Base-by-base conservation (phyloP, 35 echinoderm and acorn worm species). In the Stichopus chloronotus region DNA sequence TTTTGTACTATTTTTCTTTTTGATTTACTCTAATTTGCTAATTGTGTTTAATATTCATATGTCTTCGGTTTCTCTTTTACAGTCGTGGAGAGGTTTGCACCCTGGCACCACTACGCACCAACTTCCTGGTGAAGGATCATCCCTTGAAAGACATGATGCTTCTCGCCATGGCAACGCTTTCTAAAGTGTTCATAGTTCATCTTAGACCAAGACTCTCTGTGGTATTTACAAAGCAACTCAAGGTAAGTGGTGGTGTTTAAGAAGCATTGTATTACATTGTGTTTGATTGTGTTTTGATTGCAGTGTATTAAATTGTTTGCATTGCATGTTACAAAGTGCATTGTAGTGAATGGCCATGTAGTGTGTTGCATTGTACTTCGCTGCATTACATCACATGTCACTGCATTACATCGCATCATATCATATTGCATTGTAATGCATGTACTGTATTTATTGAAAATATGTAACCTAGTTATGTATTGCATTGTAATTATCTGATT, bases 111-210 rank as follows among this genome's bases (percentile, higher is more conserved):
- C 81, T 98, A 12, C 88, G 91, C 30, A 92, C 96, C 77, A 88
- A 94, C 56, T 91, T 58, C 53, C 87, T 95, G 9, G 74, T 98
- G 87, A 93, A 94, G 69, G 91, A 96, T 9, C 97, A 98, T 93
- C 97, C 97, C 4, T 88, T 98, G 24, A 94, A 96, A 78, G 97
- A 98, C 56, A 92, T 96, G 88, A 94, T 95, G 56, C 80, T 98
- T n/a, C 95, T 98, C 10, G 97, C 97, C 91, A 98, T 98, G 97
- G 95, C 97, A 78, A 98, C 97, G 24, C 87, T 98, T 9, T 98
- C 97, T 19, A 98, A 98, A 86, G 92, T 98, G 11, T 96, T 98
- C 79, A 93, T 98, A 52, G 97, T 98, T 78, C 79, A 90, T 16
- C 78, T 98, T 24, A 94, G 84, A 72, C 97, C 97, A 1, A 95